Evolutionary conservation across 2,888 invertebrate species (phyloP).

Genomic region (Caenorhabditis plicata): DNA sequence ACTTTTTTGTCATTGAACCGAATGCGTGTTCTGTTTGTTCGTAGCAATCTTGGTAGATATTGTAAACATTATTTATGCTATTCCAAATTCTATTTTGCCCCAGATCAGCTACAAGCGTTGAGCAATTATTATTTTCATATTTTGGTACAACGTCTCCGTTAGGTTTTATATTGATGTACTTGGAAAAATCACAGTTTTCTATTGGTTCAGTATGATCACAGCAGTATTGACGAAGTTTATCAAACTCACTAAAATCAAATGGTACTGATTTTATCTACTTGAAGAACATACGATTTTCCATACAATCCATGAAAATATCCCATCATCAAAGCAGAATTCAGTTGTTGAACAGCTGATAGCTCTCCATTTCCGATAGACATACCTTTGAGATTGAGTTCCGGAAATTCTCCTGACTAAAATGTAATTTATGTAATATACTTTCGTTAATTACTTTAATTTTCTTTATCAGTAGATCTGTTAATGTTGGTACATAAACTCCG

Average conservation of each 20-base stretch:
- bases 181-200: slow-evolving; percentile 50
- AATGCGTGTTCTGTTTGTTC: slow-evolving; percentile 34
- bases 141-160: slow-evolving; percentile 35
- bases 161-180: slow-evolving; percentile 34
- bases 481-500: slow-evolving; percentile 49
- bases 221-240: slow-evolving; percentile 42
- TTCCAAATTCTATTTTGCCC: slow-evolving; percentile 38
- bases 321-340: slow-evolving; percentile 47
- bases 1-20: slow-evolving; percentile 28
- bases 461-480: slow-evolving; percentile 47
- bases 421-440: background rate
- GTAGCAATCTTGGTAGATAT: slow-evolving; percentile 57
- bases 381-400: slow-evolving; percentile 51
- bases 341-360: slow-evolving; percentile 43
- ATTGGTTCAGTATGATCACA: no score
- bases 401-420: slow-evolving; percentile 40
- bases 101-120: slow-evolving; percentile 30
- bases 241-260: slow-evolving; percentile 35
- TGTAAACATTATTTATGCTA: slow-evolving; percentile 45
- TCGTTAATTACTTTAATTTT: slow-evolving; percentile 31
- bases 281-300: slow-evolving; percentile 35
- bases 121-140: slow-evolving; percentile 34
- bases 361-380: slow-evolving; percentile 59
- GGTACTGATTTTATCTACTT: background rate
- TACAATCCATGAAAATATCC: slow-evolving; percentile 50